Evolutionary conservation across 2,113 vertebrate genomes (phyloP).

Genomic region (Eptesicus fuscus): DNA sequence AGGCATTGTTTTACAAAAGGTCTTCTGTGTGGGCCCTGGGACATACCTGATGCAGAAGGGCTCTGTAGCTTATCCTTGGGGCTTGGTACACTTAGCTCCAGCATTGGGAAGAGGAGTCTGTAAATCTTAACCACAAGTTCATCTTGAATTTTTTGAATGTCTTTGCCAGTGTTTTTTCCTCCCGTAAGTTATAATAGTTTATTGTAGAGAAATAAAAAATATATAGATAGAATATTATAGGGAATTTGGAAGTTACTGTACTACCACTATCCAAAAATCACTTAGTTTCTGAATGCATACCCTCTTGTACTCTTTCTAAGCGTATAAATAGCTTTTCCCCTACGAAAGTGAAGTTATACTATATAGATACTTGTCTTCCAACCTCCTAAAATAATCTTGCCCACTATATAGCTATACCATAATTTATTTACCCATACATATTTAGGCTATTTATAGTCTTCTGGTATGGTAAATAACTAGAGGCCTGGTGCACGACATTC

Average conservation of each 20-base stretch:
- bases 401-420: not conserved
- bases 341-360: not conserved
- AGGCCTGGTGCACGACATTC: no score
- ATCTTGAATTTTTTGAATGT: not conserved
- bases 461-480: not conserved
- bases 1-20: not conserved
- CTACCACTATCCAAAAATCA: not conserved
- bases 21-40: not conserved
- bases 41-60: not conserved
- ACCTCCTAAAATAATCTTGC: not conserved
- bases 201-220: slow-evolving; percentile 1
- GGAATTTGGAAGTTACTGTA: not conserved
- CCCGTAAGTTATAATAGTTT: not conserved
- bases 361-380: not conserved
- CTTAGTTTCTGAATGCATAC: not conserved
- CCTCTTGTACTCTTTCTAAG: not conserved
- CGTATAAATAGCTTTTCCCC: not conserved
- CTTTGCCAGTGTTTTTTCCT: not conserved
- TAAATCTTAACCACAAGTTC: not conserved
- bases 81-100: not conserved
- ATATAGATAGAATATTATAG: not conserved
- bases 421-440: not conserved
- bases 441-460: not conserved
- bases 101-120: not conserved
- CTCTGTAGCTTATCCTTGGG: not conserved